A percentile compares a stretch with the other conserved stretches of the same genome.
phyloP scores from a whole-genome alignment of 2,888 invertebrate species.

The Tholera decimalis region DNA sequence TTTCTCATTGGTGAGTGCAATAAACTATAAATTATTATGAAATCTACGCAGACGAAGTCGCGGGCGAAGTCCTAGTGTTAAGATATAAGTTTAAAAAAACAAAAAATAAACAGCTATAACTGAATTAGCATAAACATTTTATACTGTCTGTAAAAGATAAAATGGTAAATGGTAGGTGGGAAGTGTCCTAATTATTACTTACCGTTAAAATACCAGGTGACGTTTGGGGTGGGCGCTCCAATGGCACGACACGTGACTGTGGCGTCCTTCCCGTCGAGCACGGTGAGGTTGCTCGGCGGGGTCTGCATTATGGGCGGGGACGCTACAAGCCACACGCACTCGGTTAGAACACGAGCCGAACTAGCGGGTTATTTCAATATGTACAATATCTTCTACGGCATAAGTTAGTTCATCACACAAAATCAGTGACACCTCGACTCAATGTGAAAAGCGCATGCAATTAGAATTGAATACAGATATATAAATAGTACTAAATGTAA shows the following conservation, averaged over 20 bases:
- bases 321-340: slow-evolving; percentile 93
- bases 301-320: slow-evolving; percentile 97
- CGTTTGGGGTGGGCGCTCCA: slow-evolving; percentile 97
- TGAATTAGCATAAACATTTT: neutral
- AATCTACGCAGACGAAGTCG: too few species aligned
- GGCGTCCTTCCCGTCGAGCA: slow-evolving; percentile 98
- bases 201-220: slow-evolving; percentile 98
- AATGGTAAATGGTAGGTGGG: slow-evolving; percentile 2
- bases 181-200: slow-evolving; percentile 76
- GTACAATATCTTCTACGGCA: slow-evolving; percentile 23
- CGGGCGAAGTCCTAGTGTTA: too few species aligned
- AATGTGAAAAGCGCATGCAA: slow-evolving; percentile 58
- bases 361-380: slow-evolving; percentile 65
- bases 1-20: too few species aligned
- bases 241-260: slow-evolving; percentile 96
- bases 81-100: too few species aligned
- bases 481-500: neutral
- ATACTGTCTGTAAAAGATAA: neutral
- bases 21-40: too few species aligned
- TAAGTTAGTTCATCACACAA: slow-evolving; percentile 46
- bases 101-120: neutral
- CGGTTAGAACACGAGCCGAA: slow-evolving; percentile 75
- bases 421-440: slow-evolving; percentile 33
- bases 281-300: slow-evolving; percentile 96
- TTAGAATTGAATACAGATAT: slow-evolving; percentile 15